A percentile compares a stretch with the other conserved stretches of the same genome.
Evolutionary conservation across 2,888 invertebrate genomes (phyloP).

Genomic region (Scaptodrosophila latifasciaeformis): DNA sequence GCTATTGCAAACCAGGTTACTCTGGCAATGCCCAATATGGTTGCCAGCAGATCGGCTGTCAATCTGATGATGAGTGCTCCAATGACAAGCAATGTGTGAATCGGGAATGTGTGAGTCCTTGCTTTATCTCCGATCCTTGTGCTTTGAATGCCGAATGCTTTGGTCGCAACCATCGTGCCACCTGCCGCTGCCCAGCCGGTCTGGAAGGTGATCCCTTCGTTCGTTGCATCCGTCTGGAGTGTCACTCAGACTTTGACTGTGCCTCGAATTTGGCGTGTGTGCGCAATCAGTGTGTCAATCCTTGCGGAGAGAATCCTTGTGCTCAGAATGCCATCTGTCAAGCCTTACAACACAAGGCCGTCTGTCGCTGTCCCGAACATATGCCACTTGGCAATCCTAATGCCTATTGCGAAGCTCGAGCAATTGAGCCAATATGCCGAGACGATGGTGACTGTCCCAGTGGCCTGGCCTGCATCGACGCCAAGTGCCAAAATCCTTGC

Average conservation of each 20-base stretch:
- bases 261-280: slow-evolving; percentile 84
- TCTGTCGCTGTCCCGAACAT: slow-evolving; percentile 88
- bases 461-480: slow-evolving; percentile 86
- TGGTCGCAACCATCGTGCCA: slow-evolving; percentile 85
- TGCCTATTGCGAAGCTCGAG: slow-evolving; percentile 81
- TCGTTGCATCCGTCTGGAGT: slow-evolving; percentile 86
- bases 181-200: slow-evolving; percentile 86
- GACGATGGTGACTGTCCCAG: slow-evolving; percentile 88
- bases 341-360: slow-evolving; percentile 86
- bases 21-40: slow-evolving; percentile 90
- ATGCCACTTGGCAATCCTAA: slow-evolving; percentile 87
- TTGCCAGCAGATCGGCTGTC: slow-evolving; percentile 88
- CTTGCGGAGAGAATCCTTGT: slow-evolving; percentile 85
- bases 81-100: slow-evolving; percentile 88
- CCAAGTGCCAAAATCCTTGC: slow-evolving; percentile 87
- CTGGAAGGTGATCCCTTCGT: slow-evolving; percentile 87
- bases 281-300: slow-evolving; percentile 84
- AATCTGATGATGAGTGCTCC: slow-evolving; percentile 87
- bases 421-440: slow-evolving; percentile 81
- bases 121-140: slow-evolving; percentile 86
- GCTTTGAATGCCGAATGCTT: slow-evolving; percentile 90
- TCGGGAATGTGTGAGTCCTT: slow-evolving; percentile 87
- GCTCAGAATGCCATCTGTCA: slow-evolving; percentile 89
- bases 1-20: slow-evolving; percentile 87
- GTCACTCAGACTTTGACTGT: slow-evolving; percentile 86